Base-by-base conservation (phyloP, 2,888 invertebrate species). In the Mythimna impura region DNA sequence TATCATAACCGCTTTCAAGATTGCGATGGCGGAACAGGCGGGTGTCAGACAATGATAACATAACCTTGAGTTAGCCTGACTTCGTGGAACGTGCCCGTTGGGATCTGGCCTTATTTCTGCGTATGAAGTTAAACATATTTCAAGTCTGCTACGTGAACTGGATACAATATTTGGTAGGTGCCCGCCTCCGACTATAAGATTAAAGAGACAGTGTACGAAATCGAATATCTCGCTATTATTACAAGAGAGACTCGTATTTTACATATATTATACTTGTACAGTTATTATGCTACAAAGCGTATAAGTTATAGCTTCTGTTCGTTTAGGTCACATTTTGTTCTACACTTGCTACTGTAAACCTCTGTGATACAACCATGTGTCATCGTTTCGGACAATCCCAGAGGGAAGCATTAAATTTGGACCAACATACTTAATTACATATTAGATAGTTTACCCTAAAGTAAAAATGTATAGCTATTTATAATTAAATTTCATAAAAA, bases 91-190 rank as follows among this genome's bases (percentile, higher is more conserved):
- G 61, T 62, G 63, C 62, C 75, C 77, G 62, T 64, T 66, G 78
- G 71, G 73, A 74, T 47, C 58, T 68, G 47, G 61, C 60, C 71
- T 76, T 75, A 78, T 82, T 82, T 80, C 82, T 83, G 63, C 74
- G 69, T 79, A 70, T 72, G 52, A 61, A 76, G 66, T 80, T 74
- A 82, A 87, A 89, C 89, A 87, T 92, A 90, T 89, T 91, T 91
- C 90, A 91, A 87, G 88, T 82, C 81, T 70, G 73, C 78, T 82
- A 92, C 93, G 92, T 92, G 92, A 89, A 88, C 84, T 81, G 88
- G 84, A 75, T 89, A 82, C 84, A 84, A 84, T 85, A 91, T 89
- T 88, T 61, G 61, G 66, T 73, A 78, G 78, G 67, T 78, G 79
- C 66, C 58, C 14, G 71, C 58, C 52, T 61, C 66, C 34, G 54